Conservation (phyloP, 2,113 vertebrate genomes). For the Siniperca chuatsi region DNA sequence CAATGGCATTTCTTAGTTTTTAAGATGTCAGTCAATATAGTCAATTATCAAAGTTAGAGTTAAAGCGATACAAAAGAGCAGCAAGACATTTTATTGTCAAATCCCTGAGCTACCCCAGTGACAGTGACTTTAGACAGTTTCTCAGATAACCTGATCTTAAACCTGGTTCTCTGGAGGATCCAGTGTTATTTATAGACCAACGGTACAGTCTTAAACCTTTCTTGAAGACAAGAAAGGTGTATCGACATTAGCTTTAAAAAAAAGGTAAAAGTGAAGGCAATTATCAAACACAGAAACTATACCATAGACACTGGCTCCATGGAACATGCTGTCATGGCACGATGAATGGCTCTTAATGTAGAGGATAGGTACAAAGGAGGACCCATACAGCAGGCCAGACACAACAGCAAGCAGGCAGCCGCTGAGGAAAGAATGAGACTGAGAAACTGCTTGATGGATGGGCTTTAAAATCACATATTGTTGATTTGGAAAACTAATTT, state of each 20-base stretch:
- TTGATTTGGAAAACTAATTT: neutral
- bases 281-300: conserved; percentile 38
- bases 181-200: neutral
- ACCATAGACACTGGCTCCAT: conserved; percentile 92
- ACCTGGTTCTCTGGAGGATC: neutral
- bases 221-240: neutral
- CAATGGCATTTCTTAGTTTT: neutral
- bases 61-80: neutral
- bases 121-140: neutral
- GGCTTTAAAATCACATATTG: neutral
- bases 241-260: too few species aligned
- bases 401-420: conserved; percentile 89
- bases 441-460: neutral
- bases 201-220: neutral
- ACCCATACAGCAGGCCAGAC: conserved; percentile 89
- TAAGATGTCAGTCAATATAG: too few species aligned
- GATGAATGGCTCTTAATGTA: conserved; percentile 92
- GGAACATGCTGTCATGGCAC: conserved; percentile 84
- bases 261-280: neutral
- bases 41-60: neutral
- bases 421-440: conserved; percentile 71
- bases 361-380: conserved; percentile 88
- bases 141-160: neutral
- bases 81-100: neutral
- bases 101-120: neutral